Conservation (phyloP, 2,113 vertebrate species). For the Hyaena hyaena region DNA sequence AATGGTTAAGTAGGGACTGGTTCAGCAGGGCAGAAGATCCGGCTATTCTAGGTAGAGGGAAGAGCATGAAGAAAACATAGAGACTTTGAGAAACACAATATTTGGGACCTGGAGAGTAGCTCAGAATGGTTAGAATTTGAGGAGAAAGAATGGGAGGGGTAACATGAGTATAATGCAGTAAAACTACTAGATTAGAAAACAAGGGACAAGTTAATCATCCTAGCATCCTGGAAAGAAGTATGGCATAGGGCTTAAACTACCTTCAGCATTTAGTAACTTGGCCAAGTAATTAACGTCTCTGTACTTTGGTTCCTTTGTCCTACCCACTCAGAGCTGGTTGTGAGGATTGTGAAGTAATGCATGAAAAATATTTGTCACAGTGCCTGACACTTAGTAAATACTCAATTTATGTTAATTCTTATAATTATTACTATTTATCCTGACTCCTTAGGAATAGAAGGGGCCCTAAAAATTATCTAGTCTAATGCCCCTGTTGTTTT, state of each 20-base stretch:
- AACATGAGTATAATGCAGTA: background rate
- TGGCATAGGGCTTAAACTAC: background rate
- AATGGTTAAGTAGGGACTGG: background rate
- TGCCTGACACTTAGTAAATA: background rate
- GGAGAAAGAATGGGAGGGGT: background rate
- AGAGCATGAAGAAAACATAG: conserved; percentile 17
- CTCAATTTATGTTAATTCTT: background rate
- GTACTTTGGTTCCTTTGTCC: conserved; percentile 19
- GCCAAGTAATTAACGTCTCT: background rate
- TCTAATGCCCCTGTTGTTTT: background rate
- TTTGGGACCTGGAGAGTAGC: background rate
- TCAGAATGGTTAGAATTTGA: background rate
- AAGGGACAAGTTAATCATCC: background rate
- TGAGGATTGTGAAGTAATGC: background rate
- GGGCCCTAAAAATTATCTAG: background rate
- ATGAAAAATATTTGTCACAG: conserved; percentile 22
- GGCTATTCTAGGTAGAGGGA: conserved; percentile 4
- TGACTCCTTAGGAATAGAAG: conserved; percentile 42
- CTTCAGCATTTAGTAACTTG: background rate
- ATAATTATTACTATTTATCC: conserved; percentile 22
- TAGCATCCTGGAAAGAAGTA: background rate
- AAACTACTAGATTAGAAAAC: conserved; percentile 27
- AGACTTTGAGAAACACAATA: background rate
- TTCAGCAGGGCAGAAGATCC: background rate
- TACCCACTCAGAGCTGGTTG: background rate